Conservation (phyloP, 2,888 invertebrate species). For the Limnephilus auricula region DNA sequence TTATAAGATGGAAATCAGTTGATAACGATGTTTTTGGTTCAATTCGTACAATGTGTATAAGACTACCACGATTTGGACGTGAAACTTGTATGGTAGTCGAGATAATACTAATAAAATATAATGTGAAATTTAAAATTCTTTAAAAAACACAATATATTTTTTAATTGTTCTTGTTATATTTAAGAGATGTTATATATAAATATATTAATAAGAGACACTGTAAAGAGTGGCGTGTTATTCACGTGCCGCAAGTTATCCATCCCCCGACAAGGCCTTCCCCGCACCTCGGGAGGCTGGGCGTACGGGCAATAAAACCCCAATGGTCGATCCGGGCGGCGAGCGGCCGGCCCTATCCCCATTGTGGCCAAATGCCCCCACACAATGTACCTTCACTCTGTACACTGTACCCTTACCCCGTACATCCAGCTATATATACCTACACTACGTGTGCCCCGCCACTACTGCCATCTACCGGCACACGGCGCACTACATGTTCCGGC, state of each 20-base stretch:
- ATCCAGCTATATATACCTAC: background rate
- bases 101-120: no score
- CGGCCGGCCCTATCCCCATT: constrained; percentile 48
- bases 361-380: constrained; percentile 24
- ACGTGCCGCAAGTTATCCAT: constrained; percentile 20
- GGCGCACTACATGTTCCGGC: background rate
- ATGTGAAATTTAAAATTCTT: no score
- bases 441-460: background rate
- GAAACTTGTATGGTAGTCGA: no score
- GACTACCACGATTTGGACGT: no score
- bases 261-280: constrained; percentile 9
- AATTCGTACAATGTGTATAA: no score
- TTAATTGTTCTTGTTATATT: background rate
- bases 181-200: background rate
- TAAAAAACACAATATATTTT: background rate
- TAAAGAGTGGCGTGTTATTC: background rate
- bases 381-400: constrained; percentile 14
- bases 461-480: constrained; percentile 9
- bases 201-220: background rate
- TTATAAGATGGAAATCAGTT: no score
- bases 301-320: constrained; percentile 63
- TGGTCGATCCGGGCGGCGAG: constrained; percentile 60
- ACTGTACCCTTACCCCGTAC: background rate
- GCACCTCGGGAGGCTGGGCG: constrained; percentile 41
- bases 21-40: no score